Conservation (phyloP, 2,797 vertebrate genomes). For the Pampus argenteus region DNA sequence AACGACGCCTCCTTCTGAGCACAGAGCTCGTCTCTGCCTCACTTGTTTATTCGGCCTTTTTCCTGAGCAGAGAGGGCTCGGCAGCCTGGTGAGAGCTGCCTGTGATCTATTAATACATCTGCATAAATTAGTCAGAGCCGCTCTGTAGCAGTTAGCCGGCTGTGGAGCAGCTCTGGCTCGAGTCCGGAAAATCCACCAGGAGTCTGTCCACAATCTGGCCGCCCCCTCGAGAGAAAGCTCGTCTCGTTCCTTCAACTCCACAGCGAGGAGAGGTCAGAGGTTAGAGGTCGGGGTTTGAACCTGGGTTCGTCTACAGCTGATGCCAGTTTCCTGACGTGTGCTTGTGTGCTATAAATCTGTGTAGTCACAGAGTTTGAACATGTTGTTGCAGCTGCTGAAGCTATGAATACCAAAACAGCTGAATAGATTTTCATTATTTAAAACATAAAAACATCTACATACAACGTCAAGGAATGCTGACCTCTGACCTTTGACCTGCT, state of each 20-base stretch:
- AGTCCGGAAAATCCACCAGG: constrained; percentile 44
- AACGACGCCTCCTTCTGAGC: constrained; percentile 25
- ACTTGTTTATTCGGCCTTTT: constrained; percentile 46
- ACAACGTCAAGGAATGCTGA: no score
- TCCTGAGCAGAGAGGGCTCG: constrained; percentile 3
- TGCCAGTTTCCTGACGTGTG: background rate
- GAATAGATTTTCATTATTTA: no score
- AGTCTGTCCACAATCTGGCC: constrained; percentile 53
- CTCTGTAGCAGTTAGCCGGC: constrained; percentile 57
- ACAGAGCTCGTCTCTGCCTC: constrained; percentile 28
- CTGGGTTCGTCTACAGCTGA: background rate
- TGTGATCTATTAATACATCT: constrained; percentile 73
- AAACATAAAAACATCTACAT: no score
- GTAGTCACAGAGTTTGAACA: no score
- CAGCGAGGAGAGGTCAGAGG: constrained; percentile 9
- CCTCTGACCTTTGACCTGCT: no score
- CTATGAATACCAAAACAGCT: no score
- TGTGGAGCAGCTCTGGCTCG: constrained; percentile 49
- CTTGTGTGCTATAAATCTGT: no score
- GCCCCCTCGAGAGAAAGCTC: background rate
- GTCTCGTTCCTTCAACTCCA: background rate
- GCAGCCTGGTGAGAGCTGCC: constrained; percentile 59
- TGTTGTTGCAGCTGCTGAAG: no score
- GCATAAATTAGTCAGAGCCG: constrained; percentile 62
- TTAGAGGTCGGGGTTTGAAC: constrained; percentile 14